phyloP scores from a whole-genome alignment of 2,797 vertebrate species.

The Gambusia yucatana region DNA sequence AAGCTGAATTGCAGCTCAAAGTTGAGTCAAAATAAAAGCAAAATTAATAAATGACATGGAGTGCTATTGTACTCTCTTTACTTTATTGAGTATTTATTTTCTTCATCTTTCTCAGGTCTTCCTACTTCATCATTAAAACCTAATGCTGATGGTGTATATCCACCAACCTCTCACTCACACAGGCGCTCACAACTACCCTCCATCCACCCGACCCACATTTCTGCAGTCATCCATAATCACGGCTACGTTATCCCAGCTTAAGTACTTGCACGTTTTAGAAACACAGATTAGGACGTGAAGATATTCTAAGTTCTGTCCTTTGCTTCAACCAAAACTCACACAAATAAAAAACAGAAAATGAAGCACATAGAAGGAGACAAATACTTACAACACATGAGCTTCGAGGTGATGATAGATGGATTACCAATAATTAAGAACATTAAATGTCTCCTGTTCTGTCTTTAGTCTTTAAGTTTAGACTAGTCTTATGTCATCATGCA shows the following conservation, averaged over 20 bases:
- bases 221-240: conserved; percentile 80
- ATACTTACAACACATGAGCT: conserved; percentile 29
- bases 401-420: conserved; percentile 58
- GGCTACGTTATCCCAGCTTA: conserved; percentile 80
- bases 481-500: not conserved
- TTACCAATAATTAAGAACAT: conserved; percentile 68
- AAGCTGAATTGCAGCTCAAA: not conserved
- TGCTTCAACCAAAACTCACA: conserved; percentile 37
- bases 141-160: conserved; percentile 28
- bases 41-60: not conserved
- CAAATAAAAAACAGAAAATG: conserved; percentile 16
- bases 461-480: not conserved
- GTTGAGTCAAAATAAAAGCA: not conserved
- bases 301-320: conserved; percentile 73
- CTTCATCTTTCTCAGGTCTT: conserved; percentile 2
- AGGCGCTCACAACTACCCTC: conserved; percentile 29
- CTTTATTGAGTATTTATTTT: conserved; percentile 6
- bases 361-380: not conserved
- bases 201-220: conserved; percentile 79
- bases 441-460: conserved; percentile 38
- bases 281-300: conserved; percentile 76
- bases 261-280: conserved; percentile 70
- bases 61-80: not conserved
- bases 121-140: not conserved
- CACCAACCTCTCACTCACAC: conserved; percentile 55